Conservation (phyloP, 2,888 invertebrate genomes). For the Dynastes hyllus region DNA sequence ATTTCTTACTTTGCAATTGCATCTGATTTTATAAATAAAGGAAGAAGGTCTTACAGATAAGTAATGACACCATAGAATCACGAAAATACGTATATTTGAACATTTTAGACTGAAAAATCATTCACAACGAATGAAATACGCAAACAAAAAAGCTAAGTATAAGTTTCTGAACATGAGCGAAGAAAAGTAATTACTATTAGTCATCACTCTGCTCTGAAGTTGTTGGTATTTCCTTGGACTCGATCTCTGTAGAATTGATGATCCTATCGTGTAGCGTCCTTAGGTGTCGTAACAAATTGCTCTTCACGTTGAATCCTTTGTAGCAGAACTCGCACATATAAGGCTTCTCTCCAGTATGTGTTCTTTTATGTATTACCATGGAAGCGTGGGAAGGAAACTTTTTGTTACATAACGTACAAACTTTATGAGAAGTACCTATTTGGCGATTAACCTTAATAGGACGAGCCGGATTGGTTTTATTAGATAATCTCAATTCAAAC, state of each 20-base stretch:
- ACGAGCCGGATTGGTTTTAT: constrained; percentile 63
- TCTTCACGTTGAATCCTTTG: constrained; percentile 87
- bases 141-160: not conserved
- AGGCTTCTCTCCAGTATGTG: constrained; percentile 83
- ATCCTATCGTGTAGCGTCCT: constrained; percentile 84
- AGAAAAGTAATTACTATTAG: not conserved
- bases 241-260: constrained; percentile 69
- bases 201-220: constrained; percentile 13
- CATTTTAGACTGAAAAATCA: not conserved
- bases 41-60: not conserved
- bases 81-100: constrained; percentile 10
- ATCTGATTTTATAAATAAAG: too few species aligned
- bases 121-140: not conserved
- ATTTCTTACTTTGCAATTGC: too few species aligned
- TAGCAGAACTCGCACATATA: constrained; percentile 84
- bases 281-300: constrained; percentile 82
- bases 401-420: constrained; percentile 82
- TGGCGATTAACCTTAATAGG: constrained; percentile 58
- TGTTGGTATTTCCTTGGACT: constrained; percentile 57
- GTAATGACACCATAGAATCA: not conserved
- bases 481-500: constrained; percentile 84
- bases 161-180: not conserved
- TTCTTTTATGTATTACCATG: constrained; percentile 85
- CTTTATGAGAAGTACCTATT: constrained; percentile 76
- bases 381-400: constrained; percentile 85